Percentiles rank a stretch among this genome's conserved stretches.
Conservation (phyloP, 2,888 invertebrate genomes). For the Hydrotaea cyrtoneurina region DNA sequence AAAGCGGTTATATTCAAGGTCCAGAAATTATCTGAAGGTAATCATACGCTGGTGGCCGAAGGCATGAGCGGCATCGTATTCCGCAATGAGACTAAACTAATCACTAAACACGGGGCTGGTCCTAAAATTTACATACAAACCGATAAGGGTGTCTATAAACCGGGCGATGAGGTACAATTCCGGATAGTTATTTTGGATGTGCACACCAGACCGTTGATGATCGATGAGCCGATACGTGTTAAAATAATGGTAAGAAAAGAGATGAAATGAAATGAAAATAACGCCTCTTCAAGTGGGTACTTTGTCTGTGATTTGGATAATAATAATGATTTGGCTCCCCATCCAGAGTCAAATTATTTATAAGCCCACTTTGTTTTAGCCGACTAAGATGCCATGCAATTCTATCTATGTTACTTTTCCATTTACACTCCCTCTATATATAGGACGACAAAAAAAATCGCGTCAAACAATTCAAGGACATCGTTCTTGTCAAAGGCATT, state of each 20-base stretch:
- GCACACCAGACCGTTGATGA: constrained; percentile 74
- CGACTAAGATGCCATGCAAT: too few species aligned
- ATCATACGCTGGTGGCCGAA: constrained; percentile 75
- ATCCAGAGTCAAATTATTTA: too few species aligned
- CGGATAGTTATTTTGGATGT: constrained; percentile 86
- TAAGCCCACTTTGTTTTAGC: too few species aligned
- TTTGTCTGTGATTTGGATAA: too few species aligned
- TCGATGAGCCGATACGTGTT: constrained; percentile 20
- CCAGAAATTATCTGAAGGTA: constrained; percentile 66
- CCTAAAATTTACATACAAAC: constrained; percentile 92
- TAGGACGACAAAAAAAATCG: constrained; percentile 90
- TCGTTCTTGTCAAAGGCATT: constrained; percentile 87
- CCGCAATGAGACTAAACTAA: constrained; percentile 85
- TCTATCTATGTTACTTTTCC: too few species aligned
- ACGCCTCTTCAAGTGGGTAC: too few species aligned
- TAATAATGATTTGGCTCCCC: too few species aligned
- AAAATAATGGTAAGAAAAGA: constrained; percentile 44
- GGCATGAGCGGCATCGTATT: constrained; percentile 89
- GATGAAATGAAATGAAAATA: too few species aligned
- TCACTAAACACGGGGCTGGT: background rate
- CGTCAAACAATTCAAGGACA: constrained; percentile 90
- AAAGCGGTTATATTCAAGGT: constrained; percentile 6
- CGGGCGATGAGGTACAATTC: constrained; percentile 91
- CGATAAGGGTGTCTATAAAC: constrained; percentile 95
- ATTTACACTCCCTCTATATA: background rate